phyloP scores from a whole-genome alignment of 2,888 invertebrate species.

The Ecliptopera silaceata region DNA sequence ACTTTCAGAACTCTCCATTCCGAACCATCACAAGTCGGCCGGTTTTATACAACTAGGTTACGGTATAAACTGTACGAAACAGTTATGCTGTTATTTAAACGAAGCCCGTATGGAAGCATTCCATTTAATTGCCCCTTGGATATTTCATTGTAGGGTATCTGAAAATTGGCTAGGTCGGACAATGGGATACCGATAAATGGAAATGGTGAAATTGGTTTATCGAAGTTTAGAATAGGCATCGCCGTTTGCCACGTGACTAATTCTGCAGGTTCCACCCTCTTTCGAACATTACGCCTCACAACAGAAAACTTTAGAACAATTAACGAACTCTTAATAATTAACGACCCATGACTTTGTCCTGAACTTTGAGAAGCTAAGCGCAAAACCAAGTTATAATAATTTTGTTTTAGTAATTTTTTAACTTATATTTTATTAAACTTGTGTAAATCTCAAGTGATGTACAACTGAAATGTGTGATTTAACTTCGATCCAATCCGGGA shows the following conservation, averaged over 20 bases:
- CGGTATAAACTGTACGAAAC: not conserved
- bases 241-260: conserved; percentile 58
- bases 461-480: conserved; percentile 63
- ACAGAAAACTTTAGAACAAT: conserved; percentile 64
- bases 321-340: conserved; percentile 60
- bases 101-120: not conserved
- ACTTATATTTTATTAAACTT: conserved; percentile 19
- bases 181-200: conserved; percentile 48
- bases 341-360: conserved; percentile 42
- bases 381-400: conserved; percentile 36
- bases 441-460: conserved; percentile 41
- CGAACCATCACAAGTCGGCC: conserved; percentile 35
- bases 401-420: too few relatives aligned
- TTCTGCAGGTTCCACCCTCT: conserved; percentile 54
- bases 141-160: conserved; percentile 26
- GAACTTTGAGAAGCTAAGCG: conserved; percentile 37
- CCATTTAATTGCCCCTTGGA: conserved; percentile 13
- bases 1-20: conserved; percentile 59
- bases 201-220: conserved; percentile 44
- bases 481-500: conserved; percentile 78
- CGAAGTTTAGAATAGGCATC: conserved; percentile 47
- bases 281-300: conserved; percentile 59
- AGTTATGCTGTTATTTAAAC: conserved; percentile 12
- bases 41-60: conserved; percentile 33
- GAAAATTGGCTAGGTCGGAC: conserved; percentile 40